phyloP scores from a whole-genome alignment of 2,113 vertebrate species.

The Lota lota region DNA sequence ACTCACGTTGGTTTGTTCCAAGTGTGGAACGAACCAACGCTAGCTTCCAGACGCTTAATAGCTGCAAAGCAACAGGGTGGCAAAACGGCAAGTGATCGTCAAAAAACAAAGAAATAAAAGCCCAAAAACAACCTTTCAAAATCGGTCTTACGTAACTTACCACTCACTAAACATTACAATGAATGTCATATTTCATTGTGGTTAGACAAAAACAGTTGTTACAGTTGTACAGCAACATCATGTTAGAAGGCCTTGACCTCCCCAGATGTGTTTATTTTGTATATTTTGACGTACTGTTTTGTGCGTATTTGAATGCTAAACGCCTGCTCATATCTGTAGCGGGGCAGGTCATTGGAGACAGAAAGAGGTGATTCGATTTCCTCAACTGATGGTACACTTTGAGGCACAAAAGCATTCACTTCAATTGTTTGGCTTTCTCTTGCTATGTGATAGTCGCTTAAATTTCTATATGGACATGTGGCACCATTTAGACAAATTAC shows the following conservation, averaged over 20 bases:
- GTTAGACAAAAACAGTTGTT: not conserved
- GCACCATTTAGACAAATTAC: constrained; percentile 48
- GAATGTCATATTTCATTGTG: constrained; percentile 6
- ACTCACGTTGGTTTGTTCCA: no score
- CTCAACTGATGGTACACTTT: constrained; percentile 46
- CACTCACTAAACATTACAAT: not conserved
- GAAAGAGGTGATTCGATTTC: constrained; percentile 46
- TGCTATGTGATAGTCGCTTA: constrained; percentile 39
- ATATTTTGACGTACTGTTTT: not conserved
- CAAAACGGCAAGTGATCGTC: no score
- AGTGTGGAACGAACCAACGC: no score
- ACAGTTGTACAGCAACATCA: not conserved
- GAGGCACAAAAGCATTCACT: constrained; percentile 37
- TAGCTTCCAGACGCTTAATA: no score
- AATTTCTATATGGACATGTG: constrained; percentile 54
- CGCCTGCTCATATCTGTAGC: constrained; percentile 19
- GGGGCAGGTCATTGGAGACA: constrained; percentile 25
- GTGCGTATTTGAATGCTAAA: not conserved
- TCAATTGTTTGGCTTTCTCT: constrained; percentile 44
- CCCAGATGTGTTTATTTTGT: constrained; percentile 1
- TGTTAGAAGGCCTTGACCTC: constrained; percentile 18
- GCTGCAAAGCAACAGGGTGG: no score
- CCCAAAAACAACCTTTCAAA: no score
- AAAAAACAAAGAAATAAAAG: no score
- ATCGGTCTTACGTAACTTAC: no score